Evolutionary conservation across 2,888 invertebrate species (phyloP), one percentile per base, ranked within the genome.

Genomic region (Drosophila longiperda): DNA sequence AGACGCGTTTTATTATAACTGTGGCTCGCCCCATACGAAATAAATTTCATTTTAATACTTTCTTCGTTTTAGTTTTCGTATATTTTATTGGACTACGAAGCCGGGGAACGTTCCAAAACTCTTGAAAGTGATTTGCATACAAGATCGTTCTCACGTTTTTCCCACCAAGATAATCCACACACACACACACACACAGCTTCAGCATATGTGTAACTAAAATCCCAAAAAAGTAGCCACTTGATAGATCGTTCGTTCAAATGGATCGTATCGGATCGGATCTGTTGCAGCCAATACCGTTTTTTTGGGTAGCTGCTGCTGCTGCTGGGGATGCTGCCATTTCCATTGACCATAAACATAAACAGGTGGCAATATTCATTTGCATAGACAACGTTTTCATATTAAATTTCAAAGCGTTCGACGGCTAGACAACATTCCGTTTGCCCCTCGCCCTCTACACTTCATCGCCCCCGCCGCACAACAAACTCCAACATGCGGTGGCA

Each of bases 321-420:
- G 64, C 59, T 54, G 38, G 40, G 63, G 69, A 49, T 73, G 71
- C 78, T 74, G 75, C 83, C 83, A 82, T 66, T 85, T 80, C 79
- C 82, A 80, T 60, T 73, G 73, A 40, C 87, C 85, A 84, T 84
- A 87, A 85, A 85, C 85, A 78, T 80, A 86, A 90, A 86, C 91
- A 90, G 90, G 91, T 91, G 91, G 91, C 91, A 91, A 84, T 90
- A 79, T 82, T 81, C 80, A 87, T 90, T 90, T 89, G 83, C 91
- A 87, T 90, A 87, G 85, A 88, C 90, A 85, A 81, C 81, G 82
- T 87, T 83, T 83, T 78, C 78, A 81, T 89, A 91, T 89, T 89
- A 87, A 85, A 85, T 88, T 82, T 90, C 89, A 83, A 87, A 90
- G 83, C 76, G 70, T 73, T 87, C 80, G 74, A 72, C 75, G 66